These are phyloP conservation scores for Corella eumyota DNA, from an alignment of 23 tunicate species.

Conservation along the genomic window DNA sequence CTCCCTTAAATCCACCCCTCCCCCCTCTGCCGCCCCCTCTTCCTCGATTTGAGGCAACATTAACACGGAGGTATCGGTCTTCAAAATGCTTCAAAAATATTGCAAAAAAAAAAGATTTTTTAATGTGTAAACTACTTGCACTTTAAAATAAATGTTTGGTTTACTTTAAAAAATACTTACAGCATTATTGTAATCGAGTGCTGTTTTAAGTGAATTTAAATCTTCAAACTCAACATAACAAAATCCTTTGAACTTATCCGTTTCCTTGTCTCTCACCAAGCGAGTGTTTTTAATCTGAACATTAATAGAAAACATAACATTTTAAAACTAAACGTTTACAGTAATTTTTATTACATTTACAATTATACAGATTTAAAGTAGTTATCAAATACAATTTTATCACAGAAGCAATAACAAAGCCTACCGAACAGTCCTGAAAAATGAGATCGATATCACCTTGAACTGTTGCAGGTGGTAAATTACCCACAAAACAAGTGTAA, in stretches of 20 bases:
- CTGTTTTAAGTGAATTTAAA: conserved; percentile 51
- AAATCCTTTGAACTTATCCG: conserved; percentile 73
- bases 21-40: conserved; percentile 74
- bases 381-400: too few species aligned
- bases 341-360: too few species aligned
- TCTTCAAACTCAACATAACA: conserved; percentile 99
- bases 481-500: conserved; percentile 85
- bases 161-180: conserved; percentile 33
- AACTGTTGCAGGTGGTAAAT: conserved; percentile 78
- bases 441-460: conserved; percentile 97
- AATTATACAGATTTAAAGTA: too few species aligned
- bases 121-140: background rate
- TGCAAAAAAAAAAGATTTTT: background rate
- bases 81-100: conserved; percentile 54
- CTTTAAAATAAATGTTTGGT: background rate
- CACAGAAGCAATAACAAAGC: too few species aligned
- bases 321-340: too few species aligned
- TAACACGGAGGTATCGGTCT: conserved; percentile 62
- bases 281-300: too few species aligned
- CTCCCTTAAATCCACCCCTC: conserved; percentile 40
- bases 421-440: conserved; percentile 64
- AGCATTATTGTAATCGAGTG: conserved; percentile 74
- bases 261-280: too few species aligned
- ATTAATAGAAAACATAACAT: too few species aligned
- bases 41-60: conserved; percentile 73